These are phyloP conservation scores for Acanthis flammea DNA, from an alignment of 2,797 vertebrate species.

Conservation along the genomic window DNA sequence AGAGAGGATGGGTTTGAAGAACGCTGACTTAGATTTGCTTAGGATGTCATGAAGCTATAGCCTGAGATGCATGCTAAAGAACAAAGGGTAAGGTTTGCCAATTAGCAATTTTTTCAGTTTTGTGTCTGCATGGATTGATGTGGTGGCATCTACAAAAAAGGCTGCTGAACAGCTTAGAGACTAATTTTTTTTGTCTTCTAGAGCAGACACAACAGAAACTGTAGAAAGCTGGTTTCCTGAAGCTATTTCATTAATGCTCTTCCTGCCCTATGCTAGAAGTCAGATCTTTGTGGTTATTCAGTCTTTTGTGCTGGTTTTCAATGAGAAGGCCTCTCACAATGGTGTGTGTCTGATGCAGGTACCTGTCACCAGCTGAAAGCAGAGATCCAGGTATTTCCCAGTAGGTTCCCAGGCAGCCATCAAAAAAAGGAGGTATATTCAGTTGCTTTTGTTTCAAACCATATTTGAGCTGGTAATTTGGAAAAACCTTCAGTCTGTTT, in stretches of 20 bases:
- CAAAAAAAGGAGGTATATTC: background rate
- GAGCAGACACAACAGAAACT: background rate
- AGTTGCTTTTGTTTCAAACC: background rate
- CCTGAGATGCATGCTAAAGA: background rate
- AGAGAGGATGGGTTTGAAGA: background rate
- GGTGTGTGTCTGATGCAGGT: background rate
- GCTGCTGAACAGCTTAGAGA: background rate
- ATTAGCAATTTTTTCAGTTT: background rate
- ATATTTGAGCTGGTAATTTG: background rate
- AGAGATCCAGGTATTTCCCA: background rate
- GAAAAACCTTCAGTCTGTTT: background rate
- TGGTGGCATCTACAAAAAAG: background rate
- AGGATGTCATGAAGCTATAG: background rate
- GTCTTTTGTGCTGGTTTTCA: background rate
- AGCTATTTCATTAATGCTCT: background rate
- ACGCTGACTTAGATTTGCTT: conserved; percentile 4
- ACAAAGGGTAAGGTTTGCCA: background rate
- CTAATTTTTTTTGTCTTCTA: background rate
- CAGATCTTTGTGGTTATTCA: background rate
- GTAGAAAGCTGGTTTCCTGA: background rate
- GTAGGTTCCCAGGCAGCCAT: background rate
- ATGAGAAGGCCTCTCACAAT: background rate
- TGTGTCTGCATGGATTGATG: background rate
- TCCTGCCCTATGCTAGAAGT: background rate
- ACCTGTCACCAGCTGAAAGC: background rate